Conservation (phyloP, 2,113 vertebrate genomes). For the Rutilus rutilus region DNA sequence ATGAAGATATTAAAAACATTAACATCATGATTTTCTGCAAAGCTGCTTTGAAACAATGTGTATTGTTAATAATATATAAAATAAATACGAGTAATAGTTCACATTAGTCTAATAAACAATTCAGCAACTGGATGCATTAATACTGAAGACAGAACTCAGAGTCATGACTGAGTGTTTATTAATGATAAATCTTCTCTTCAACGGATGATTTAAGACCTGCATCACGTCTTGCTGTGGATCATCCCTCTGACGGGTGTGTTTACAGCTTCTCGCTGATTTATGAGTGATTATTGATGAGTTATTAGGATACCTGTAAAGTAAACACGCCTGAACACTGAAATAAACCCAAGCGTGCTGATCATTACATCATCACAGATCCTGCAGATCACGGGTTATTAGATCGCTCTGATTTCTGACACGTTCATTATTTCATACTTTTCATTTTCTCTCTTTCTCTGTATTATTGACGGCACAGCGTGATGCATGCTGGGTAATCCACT, state of each 20-base stretch:
- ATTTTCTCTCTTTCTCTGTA: background rate
- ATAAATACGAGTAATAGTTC: too few relatives aligned
- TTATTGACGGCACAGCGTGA: background rate
- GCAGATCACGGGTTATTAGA: background rate
- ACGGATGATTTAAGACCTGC: too few relatives aligned
- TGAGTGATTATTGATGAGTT: background rate
- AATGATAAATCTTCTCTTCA: background rate
- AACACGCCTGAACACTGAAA: background rate
- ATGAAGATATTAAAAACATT: too few relatives aligned
- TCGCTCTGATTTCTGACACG: background rate
- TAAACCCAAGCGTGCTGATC: too few relatives aligned
- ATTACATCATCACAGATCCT: background rate
- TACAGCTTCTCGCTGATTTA: background rate
- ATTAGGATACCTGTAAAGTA: background rate
- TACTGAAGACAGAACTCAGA: too few relatives aligned
- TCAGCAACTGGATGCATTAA: background rate
- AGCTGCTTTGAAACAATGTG: too few relatives aligned
- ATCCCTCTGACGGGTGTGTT: background rate
- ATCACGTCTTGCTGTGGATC: too few relatives aligned
- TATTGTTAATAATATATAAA: too few relatives aligned
- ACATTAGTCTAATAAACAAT: too few relatives aligned
- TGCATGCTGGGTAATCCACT: constrained; percentile 18
- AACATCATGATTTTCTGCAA: too few relatives aligned
- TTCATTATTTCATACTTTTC: too few relatives aligned
- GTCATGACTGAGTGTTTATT: background rate